Evolutionary conservation across 1,140 invertebrate genomes (phyloP), one percentile per base, ranked within the genome.

Genomic region (Drosophila sucinea): DNA sequence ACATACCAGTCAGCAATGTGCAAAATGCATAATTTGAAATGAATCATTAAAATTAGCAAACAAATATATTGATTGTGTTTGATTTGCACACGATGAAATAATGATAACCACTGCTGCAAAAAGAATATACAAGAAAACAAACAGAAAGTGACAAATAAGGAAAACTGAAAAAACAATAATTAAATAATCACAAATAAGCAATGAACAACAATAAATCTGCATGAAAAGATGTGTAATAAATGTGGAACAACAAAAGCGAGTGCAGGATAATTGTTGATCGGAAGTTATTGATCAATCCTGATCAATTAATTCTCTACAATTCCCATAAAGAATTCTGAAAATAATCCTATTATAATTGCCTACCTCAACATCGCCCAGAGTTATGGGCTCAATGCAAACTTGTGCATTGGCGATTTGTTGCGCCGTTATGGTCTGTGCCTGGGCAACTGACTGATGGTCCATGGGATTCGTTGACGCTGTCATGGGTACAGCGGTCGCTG

Each of bases 321-420:
- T 90, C 23, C 7, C 87, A 91, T 91, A 93, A 93, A 94, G 92
- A 94, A 95, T 8, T 57, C 17, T 8, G 6, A 7, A 1, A 35
- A 8, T 8, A 27, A 23, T 1, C 5, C 1, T 25, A 23, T 10
- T 57, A 4, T 23, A n/a, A 17, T 3, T 10, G 23, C 32, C 7
- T 58, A 58, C 95, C 94, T 95, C 95, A 81, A 95, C 94, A 90
- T 95, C 95, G 82, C 93, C 93, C 84, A 94, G 93, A 70, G 93
- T 93, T 93, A 94, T 94, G 86, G 94, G 94, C 90, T 95, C 95
- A 90, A 95, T 94, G 94, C 95, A 96, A 93, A 96, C 95, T 93
- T 95, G 95, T 87, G 94, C 94, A 90, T 94, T 94, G 72, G 93
- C 92, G 60, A 93, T 93, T 72, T 93, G 93, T 86, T 94, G 93